Evolutionary conservation across 1,140 invertebrate species (phyloP).

Genomic region (Centruroides sculpturatus): DNA sequence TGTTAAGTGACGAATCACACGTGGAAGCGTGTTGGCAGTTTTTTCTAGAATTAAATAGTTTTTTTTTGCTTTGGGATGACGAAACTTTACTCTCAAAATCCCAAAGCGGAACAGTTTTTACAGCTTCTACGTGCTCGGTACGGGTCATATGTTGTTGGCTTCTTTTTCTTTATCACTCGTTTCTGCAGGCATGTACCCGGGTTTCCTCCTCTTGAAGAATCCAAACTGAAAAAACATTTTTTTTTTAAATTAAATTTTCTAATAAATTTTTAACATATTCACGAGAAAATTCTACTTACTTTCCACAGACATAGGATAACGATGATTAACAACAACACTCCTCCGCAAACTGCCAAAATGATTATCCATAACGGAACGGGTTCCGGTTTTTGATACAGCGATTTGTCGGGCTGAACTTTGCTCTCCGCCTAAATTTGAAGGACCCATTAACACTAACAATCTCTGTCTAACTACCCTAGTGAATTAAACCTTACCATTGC

Average conservation of each 20-base stretch:
- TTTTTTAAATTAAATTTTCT: not conserved
- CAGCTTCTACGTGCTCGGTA: no score
- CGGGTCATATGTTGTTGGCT: slow-evolving; percentile 5
- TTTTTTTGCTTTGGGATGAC: no score
- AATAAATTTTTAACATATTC: not conserved
- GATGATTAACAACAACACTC: slow-evolving; percentile 58
- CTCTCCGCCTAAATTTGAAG: slow-evolving; percentile 48
- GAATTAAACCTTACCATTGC: not conserved
- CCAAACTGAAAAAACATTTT: slow-evolving; percentile 37
- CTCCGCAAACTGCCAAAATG: slow-evolving; percentile 57
- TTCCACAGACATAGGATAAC: slow-evolving; percentile 65
- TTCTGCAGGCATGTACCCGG: slow-evolving; percentile 18
- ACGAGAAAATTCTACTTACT: slow-evolving; percentile 16
- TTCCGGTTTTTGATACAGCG: slow-evolving; percentile 46
- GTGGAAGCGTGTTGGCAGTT: no score
- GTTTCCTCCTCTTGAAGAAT: slow-evolving; percentile 65
- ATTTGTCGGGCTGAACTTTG: slow-evolving; percentile 57
- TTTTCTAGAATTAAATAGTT: no score
- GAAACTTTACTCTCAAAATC: no score
- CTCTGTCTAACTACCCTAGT: no score
- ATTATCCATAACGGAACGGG: slow-evolving; percentile 67
- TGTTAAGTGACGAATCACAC: no score
- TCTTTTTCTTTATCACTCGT: slow-evolving; percentile 17
- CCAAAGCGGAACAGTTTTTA: no score
- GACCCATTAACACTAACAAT: no score